Conservation (phyloP, 1,140 invertebrate genomes). For the Mycetomoellerius zeteki region DNA sequence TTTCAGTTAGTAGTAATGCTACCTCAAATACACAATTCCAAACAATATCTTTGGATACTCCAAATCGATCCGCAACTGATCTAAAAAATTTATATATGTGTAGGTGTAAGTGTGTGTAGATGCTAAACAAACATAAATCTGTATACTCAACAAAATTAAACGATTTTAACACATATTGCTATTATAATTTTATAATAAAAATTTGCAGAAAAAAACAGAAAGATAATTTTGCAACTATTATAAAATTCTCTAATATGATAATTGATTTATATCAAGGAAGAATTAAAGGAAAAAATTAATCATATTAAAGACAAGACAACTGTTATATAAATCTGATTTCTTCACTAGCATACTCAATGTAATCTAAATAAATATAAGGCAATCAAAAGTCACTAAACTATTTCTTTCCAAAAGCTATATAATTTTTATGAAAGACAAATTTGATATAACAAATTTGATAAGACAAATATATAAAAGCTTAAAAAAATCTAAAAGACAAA, state of each 20-base stretch:
- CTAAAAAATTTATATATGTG: background rate
- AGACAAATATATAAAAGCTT: background rate
- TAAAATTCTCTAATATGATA: no score
- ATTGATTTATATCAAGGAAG: no score
- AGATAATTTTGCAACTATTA: no score
- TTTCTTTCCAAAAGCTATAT: background rate
- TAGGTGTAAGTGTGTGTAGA: background rate
- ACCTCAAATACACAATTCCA: conserved; percentile 9
- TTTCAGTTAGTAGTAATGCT: conserved; percentile 8
- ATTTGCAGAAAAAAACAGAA: no score
- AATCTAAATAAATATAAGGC: background rate
- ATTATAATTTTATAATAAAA: no score
- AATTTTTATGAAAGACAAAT: background rate
- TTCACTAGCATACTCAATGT: background rate
- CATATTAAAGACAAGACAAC: no score
- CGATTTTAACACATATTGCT: no score
- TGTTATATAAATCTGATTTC: no score
- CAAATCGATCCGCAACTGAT: conserved; percentile 20
- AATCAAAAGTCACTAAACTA: background rate
- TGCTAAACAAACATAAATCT: background rate
- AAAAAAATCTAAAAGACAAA: background rate
- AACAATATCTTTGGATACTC: conserved; percentile 16
- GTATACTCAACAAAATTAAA: no score
- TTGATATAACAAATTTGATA: no score
- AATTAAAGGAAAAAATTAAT: no score